phyloP scores from a whole-genome alignment of 2,113 vertebrate genomes.

The Tautogolabrus adspersus region DNA sequence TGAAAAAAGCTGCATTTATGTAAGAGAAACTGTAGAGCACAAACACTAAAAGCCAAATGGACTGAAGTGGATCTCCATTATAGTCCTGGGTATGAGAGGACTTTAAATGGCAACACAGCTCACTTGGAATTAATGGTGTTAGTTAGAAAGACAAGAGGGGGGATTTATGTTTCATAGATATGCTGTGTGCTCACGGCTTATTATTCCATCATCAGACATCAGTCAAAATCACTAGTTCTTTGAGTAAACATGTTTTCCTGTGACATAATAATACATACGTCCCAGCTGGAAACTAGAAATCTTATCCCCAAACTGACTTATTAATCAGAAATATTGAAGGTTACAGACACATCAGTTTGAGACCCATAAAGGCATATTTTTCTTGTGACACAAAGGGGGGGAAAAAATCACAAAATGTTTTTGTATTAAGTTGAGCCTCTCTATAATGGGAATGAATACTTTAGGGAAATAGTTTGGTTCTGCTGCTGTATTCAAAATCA shows the following conservation, averaged over 20 bases:
- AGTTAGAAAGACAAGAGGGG: conserved; percentile 21
- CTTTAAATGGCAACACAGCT: conserved; percentile 48
- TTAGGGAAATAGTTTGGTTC: too few species aligned
- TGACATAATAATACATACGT: background rate
- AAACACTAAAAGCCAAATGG: conserved; percentile 63
- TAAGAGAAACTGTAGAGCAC: conserved; percentile 45
- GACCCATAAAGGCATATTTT: too few species aligned
- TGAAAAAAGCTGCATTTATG: conserved; percentile 54
- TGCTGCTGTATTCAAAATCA: too few species aligned
- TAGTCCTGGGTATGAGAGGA: conserved; percentile 32
- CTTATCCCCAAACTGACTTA: too few species aligned
- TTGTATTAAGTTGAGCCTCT: too few species aligned
- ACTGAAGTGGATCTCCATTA: conserved; percentile 59
- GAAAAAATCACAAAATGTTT: too few species aligned
- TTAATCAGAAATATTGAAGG: too few species aligned
- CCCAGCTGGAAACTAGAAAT: too few species aligned
- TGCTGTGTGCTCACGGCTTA: background rate
- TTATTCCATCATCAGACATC: background rate
- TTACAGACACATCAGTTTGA: too few species aligned
- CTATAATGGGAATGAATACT: too few species aligned
- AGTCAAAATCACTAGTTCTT: background rate
- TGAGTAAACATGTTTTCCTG: background rate
- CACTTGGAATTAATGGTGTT: conserved; percentile 44
- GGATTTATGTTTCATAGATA: conserved; percentile 20
- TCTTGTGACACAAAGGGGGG: too few species aligned